These are phyloP conservation scores for Haplotaxodon microlepis DNA, from an alignment of 2,113 vertebrate species.

Conservation along the genomic window DNA sequence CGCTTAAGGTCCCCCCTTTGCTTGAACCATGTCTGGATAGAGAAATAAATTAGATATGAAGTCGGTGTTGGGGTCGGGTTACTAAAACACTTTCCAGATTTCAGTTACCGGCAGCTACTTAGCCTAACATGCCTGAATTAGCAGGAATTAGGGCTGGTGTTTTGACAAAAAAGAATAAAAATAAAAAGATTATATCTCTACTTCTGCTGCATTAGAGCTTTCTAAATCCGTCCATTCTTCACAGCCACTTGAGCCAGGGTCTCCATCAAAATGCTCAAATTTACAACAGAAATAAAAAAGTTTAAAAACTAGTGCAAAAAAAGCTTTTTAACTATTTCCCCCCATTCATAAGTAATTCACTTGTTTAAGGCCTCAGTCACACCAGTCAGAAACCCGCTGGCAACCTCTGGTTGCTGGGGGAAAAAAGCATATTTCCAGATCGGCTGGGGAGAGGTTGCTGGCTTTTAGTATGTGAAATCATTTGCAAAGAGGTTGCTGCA, in stretches of 20 bases:
- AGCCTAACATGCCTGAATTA: not conserved
- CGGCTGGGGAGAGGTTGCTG: not conserved
- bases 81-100: not conserved
- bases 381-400: not conserved
- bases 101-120: not conserved
- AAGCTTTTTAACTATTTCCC: not conserved
- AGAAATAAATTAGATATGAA: constrained; percentile 54
- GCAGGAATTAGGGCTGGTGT: not conserved
- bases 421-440: not conserved
- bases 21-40: constrained; percentile 28
- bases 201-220: not conserved
- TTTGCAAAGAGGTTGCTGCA: not conserved
- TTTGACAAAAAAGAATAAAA: not conserved
- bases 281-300: not conserved
- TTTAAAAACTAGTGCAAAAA: not conserved
- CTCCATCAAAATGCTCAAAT: not conserved
- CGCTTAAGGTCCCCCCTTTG: constrained; percentile 23
- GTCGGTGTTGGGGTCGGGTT: constrained; percentile 20
- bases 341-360: not conserved
- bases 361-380: not conserved
- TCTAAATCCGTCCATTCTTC: not conserved
- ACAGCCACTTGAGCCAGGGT: not conserved
- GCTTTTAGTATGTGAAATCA: not conserved
- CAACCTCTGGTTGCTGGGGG: not conserved
- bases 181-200: not conserved